These are phyloP conservation scores for Panagrolaimus sp. DNA, from an alignment of 1,140 invertebrate genomes.

Conservation along the genomic window DNA sequence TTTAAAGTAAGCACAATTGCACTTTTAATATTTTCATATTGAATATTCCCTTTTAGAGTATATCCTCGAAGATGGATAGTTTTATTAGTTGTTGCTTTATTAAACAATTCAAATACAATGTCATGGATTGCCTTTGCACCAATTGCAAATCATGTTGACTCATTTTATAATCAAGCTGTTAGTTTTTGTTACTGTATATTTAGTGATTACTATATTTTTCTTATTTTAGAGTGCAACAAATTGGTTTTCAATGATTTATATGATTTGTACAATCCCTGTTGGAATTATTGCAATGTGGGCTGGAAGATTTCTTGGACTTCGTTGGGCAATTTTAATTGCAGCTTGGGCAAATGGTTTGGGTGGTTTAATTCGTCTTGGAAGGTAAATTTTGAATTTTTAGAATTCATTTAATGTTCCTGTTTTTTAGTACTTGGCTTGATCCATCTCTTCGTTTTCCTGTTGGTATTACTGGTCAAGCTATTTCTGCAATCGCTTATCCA, in stretches of 20 bases:
- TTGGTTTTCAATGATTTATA: constrained; percentile 29
- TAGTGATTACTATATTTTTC: constrained; percentile 12
- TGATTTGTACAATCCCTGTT: constrained; percentile 43
- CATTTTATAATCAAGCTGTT: constrained; percentile 30
- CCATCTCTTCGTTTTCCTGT: constrained; percentile 45
- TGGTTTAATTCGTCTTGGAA: constrained; percentile 37
- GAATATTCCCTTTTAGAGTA: constrained; percentile 46
- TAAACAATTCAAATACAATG: constrained; percentile 46
- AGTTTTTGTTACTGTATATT: constrained; percentile 26
- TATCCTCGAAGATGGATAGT: constrained; percentile 49
- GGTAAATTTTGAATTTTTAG: constrained; percentile 46
- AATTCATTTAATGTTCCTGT: constrained; percentile 37
- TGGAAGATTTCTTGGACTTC: constrained; percentile 40
- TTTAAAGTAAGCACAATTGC: not conserved
- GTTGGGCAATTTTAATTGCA: constrained; percentile 43
- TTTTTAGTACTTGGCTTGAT: constrained; percentile 37
- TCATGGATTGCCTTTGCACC: constrained; percentile 48
- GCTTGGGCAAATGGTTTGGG: constrained; percentile 49
- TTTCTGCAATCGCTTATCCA: constrained; percentile 57
- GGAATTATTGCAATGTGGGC: constrained; percentile 50
- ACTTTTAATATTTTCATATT: constrained; percentile 3
- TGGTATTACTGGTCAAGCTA: constrained; percentile 54
- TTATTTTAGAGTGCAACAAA: constrained; percentile 28
- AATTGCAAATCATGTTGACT: constrained; percentile 45
- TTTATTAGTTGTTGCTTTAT: constrained; percentile 39